Conservation (phyloP, 2,888 invertebrate genomes). For the Tenodera sinensis region DNA sequence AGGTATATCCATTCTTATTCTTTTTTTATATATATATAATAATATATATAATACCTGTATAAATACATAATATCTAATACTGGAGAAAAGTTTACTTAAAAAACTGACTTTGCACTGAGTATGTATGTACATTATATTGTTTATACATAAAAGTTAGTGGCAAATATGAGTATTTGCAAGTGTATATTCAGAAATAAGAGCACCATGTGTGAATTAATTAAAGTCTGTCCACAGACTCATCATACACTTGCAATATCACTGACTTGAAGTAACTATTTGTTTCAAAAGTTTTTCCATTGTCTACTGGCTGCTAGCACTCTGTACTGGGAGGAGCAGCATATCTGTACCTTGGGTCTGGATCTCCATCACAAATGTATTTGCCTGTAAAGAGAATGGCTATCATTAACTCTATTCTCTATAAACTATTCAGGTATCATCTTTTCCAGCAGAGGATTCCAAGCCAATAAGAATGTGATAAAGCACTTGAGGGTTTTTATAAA, state of each 20-base stretch:
- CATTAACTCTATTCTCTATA: no score
- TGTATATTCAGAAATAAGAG: background rate
- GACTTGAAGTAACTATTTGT: background rate
- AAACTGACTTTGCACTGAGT: slow-evolving; percentile 3
- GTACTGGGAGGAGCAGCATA: slow-evolving; percentile 48
- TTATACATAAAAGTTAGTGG: background rate
- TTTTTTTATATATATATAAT: background rate
- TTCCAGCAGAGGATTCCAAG: no score
- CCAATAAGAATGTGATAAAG: no score
- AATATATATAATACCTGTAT: background rate
- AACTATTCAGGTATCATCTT: no score
- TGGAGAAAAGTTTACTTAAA: background rate
- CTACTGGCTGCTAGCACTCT: slow-evolving; percentile 28
- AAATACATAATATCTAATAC: slow-evolving; percentile 7
- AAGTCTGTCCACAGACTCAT: background rate
- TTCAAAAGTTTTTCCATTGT: background rate
- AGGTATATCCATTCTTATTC: background rate
- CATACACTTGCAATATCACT: background rate
- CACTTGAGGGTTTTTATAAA: no score
- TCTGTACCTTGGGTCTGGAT: slow-evolving; percentile 51
- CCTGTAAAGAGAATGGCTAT: slow-evolving; percentile 45
- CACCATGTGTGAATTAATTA: background rate
- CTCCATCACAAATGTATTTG: slow-evolving; percentile 82
- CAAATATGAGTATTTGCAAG: background rate
- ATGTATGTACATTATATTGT: background rate